Evolutionary conservation across 2,797 vertebrate genomes (phyloP).

Genomic region (Tapirus indicus): DNA sequence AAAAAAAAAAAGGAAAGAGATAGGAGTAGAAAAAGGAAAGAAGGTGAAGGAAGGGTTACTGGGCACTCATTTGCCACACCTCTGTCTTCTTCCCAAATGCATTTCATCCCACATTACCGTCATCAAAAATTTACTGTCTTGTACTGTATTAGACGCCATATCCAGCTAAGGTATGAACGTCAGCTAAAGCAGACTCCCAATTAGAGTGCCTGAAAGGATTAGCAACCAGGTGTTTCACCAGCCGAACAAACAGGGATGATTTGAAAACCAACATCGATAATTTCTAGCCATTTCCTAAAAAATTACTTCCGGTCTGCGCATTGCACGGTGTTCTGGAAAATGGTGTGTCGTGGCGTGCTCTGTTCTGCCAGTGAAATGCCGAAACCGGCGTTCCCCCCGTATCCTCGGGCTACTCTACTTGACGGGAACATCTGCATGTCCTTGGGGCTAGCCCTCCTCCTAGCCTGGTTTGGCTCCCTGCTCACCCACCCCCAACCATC

Average conservation of each 20-base stretch:
- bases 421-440: background rate
- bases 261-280: conserved; percentile 65
- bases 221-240: conserved; percentile 27
- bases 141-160: background rate
- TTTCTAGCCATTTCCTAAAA: conserved; percentile 63
- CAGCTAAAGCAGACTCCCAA: background rate
- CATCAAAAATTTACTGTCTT: conserved; percentile 44
- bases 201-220: background rate
- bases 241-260: conserved; percentile 49
- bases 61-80: background rate
- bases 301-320: background rate
- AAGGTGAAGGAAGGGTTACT: background rate
- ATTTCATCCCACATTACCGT: background rate
- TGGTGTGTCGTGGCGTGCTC: background rate
- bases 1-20: background rate
- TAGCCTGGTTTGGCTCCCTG: background rate
- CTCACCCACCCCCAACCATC: background rate
- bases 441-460: background rate
- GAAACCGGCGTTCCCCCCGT: background rate
- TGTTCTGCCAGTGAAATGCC: background rate
- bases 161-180: background rate
- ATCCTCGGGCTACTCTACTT: background rate
- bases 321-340: background rate
- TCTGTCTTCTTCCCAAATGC: background rate
- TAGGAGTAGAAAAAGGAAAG: background rate